A percentile compares a stretch with the other conserved stretches of the same genome.
Evolutionary conservation across 2,113 vertebrate genomes (phyloP).

Genomic region (Alosa alosa): DNA sequence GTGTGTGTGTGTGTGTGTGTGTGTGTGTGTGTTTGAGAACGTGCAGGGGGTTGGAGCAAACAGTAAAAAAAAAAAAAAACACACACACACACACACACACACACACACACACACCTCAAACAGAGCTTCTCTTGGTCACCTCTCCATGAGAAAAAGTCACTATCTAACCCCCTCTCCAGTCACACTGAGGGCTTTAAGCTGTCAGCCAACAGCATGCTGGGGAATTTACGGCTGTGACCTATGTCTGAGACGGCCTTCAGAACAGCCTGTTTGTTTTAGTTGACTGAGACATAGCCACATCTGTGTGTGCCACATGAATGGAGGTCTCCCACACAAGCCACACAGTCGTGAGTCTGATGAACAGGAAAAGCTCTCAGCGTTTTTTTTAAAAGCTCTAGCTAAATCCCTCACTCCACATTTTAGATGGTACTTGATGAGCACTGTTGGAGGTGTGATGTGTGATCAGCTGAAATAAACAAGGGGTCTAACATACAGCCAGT

Average conservation of each 20-base stretch:
- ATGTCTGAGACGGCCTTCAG: not conserved
- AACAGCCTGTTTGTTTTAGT: not conserved
- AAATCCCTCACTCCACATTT: not conserved
- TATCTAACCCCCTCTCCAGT: not conserved
- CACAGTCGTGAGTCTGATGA: not conserved
- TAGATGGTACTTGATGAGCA: not conserved
- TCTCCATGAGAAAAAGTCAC: not conserved
- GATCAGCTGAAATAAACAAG: not conserved
- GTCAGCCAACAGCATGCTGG: not conserved
- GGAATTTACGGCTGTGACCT: not conserved
- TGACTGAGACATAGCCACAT: not conserved
- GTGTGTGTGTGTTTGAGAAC: slow-evolving; percentile 47
- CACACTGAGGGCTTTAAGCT: not conserved
- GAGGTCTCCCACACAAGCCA: not conserved
- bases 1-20: not conserved
- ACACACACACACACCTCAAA: slow-evolving; percentile 16
- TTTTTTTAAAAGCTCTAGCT: not conserved
- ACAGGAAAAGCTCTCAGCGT: not conserved
- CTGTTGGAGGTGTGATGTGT: not conserved
- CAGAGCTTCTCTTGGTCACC: not conserved
- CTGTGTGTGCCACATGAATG: not conserved
- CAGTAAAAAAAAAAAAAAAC: not conserved
- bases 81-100: slow-evolving; percentile 15
- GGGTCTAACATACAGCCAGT: not conserved
- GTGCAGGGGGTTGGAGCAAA: slow-evolving; percentile 40